Base-by-base conservation (phyloP, 2,113 vertebrate genomes). In the Apteryx mantelli region DNA sequence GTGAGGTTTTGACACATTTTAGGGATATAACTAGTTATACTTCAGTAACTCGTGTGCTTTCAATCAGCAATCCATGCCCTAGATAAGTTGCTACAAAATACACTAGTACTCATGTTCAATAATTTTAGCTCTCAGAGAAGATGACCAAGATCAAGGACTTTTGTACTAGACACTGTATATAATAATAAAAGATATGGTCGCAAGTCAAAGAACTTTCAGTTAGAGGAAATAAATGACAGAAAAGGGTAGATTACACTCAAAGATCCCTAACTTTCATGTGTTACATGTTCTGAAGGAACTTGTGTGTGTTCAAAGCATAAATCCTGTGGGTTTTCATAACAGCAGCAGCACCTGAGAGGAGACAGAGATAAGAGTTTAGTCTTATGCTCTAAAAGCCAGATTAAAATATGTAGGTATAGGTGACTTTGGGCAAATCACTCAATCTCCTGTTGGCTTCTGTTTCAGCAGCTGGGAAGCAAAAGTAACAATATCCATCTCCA, bases 371-470 rank as follows among this genome's bases (percentile, higher is more conserved):
- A 83, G 18, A 56, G 48, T 53, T 78, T 38, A 24, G 21, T 66
- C 30, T 73, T 68, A 5, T 5, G 28, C 71, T 69, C 52, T 87
- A 93, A 70, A 18, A 22, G 40, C 46, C 50, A 26, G 52, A 46
- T 34, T 66, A 42, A 87, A 87, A 48, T 26, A 40, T 0, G 0
- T 5, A 48, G 44, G 86, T 61, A 10, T 70, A 26, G 0, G 1
- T 77, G 71, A 50, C 79, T 91, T 82, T n/a, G 69, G 55, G 76
- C 32, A 83, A 83, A 66, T 78, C n/a, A 17, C 75, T 77, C 30
- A 36, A 70, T 18, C 10, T 78, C 21, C 52, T 94, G 36, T 66
- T 36, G 46, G 71, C 28, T 96, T 85, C 82, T 83, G 25, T 69
- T 91, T 76, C 73, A 55, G 69, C 24, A 65, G 20, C 15, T 70